phyloP scores from a whole-genome alignment of 2,888 invertebrate species.

The Eupsilia transversa region DNA sequence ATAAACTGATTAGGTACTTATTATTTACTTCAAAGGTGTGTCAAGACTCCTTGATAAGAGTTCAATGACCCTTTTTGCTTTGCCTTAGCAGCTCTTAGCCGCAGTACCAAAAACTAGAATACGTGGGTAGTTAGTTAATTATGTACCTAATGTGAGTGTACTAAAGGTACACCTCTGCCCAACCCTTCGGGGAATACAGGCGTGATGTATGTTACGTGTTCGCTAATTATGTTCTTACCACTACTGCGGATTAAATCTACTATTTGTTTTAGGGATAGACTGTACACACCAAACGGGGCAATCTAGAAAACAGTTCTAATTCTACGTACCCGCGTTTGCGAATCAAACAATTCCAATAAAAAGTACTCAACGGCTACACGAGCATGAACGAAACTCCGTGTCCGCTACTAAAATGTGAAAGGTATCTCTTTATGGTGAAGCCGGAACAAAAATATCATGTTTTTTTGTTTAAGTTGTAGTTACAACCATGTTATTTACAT shows the following conservation, averaged over 20 bases:
- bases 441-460: no score
- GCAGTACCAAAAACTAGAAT: not conserved
- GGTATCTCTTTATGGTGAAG: no score
- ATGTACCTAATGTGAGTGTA: not conserved
- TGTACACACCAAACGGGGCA: no score
- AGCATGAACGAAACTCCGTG: not conserved
- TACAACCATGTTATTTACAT: no score
- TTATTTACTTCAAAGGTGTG: not conserved
- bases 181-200: no score
- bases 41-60: not conserved
- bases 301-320: not conserved
- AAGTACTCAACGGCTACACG: conserved; percentile 3
- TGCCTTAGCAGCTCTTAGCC: no score
- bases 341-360: not conserved
- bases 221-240: not conserved
- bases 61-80: not conserved
- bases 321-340: not conserved
- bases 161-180: not conserved
- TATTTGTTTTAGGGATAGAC: not conserved
- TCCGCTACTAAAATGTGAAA: not conserved
- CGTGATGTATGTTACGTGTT: not conserved
- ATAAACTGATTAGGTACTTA: not conserved
- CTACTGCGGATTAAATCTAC: not conserved
- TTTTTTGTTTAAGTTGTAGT: no score
- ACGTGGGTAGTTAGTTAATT: not conserved